These are phyloP conservation scores for Ornithoptera alexandrae DNA, from an alignment of 2,888 invertebrate genomes.

Conservation along the genomic window DNA sequence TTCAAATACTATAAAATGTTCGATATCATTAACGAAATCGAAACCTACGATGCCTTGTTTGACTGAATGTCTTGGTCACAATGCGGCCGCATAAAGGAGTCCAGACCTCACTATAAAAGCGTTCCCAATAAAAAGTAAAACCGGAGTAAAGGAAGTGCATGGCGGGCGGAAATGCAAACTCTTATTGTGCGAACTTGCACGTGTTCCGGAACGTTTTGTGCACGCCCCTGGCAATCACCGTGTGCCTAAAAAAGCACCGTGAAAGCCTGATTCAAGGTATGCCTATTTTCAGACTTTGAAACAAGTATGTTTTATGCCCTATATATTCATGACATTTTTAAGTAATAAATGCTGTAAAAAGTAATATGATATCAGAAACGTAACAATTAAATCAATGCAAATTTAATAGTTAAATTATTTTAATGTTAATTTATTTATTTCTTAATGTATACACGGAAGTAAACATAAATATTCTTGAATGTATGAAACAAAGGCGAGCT, in stretches of 20 bases:
- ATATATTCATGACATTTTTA: not conserved
- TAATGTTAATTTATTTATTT: too few relatives aligned
- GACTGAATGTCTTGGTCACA: conserved; percentile 71
- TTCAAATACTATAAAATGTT: conserved; percentile 67
- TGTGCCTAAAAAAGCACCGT: conserved; percentile 45
- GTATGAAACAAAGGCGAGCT: too few relatives aligned
- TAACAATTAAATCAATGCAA: too few relatives aligned
- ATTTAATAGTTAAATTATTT: too few relatives aligned
- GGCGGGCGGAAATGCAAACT: conserved; percentile 79
- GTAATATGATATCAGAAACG: not conserved
- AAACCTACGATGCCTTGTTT: conserved; percentile 75
- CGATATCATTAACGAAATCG: conserved; percentile 79
- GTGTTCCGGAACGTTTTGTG: conserved; percentile 76
- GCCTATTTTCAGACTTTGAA: conserved; percentile 53
- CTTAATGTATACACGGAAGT: too few relatives aligned
- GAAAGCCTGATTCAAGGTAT: conserved; percentile 54
- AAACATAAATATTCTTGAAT: too few relatives aligned
- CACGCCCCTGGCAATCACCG: conserved; percentile 58
- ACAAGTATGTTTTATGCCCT: not conserved
- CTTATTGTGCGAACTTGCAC: conserved; percentile 77
- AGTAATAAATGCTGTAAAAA: not conserved
- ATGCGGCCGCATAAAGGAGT: conserved; percentile 64
- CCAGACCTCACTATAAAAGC: conserved; percentile 71
- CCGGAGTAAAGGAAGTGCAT: conserved; percentile 76
- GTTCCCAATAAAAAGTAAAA: conserved; percentile 75